These are phyloP conservation scores for Panulirus ornatus DNA, from an alignment of 1,140 invertebrate genomes.

Conservation along the genomic window DNA sequence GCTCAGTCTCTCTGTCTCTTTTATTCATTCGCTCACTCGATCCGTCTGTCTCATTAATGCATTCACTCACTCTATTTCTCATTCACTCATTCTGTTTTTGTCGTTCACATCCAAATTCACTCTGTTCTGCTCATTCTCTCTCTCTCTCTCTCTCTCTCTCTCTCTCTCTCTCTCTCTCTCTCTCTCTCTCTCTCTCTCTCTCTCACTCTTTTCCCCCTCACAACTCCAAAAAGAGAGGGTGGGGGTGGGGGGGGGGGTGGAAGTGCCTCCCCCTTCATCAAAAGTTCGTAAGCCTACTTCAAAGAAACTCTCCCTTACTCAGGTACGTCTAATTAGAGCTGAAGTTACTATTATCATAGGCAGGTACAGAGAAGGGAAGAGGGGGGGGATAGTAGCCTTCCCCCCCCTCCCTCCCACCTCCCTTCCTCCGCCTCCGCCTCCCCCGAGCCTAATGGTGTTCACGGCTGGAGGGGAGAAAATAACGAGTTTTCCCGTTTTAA, in stretches of 20 bases:
- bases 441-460: slow-evolving; percentile 3
- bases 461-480: slow-evolving; percentile 17
- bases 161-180: slow-evolving; percentile 33
- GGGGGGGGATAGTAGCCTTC: background rate
- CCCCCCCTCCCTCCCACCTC: background rate
- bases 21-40: background rate
- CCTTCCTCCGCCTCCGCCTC: background rate
- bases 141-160: slow-evolving; percentile 20
- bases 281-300: background rate
- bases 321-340: slow-evolving; percentile 42
- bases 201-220: background rate
- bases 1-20: background rate
- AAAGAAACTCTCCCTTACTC: background rate
- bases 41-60: background rate
- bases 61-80: background rate
- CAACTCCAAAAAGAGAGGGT: background rate
- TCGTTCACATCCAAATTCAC: background rate
- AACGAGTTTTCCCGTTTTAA: slow-evolving; percentile 15
- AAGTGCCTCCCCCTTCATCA: background rate
- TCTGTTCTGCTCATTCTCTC: slow-evolving; percentile 6
- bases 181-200: slow-evolving; percentile 5
- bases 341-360: slow-evolving; percentile 38
- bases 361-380: slow-evolving; percentile 10
- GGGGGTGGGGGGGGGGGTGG: background rate
- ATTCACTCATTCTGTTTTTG: background rate